Evolutionary conservation across 2,797 vertebrate genomes (phyloP).

Genomic region (Sorex maritimensis): DNA sequence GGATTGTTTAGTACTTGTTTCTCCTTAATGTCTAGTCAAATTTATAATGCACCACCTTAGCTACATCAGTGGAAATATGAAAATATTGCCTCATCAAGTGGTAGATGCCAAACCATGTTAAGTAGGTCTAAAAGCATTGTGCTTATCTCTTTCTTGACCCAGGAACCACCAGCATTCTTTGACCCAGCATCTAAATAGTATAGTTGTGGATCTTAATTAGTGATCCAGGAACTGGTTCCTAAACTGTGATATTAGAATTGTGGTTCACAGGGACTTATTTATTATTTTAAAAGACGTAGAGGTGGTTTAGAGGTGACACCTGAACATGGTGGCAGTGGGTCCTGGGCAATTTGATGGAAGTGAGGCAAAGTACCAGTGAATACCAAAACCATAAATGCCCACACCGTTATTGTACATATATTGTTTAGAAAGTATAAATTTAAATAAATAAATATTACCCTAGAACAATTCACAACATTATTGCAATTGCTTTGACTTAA

Average conservation of each 20-base stretch:
- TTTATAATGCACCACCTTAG: too few species aligned
- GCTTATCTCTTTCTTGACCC: neutral
- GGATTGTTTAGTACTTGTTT: neutral
- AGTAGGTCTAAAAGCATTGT: neutral
- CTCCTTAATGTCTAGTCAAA: neutral
- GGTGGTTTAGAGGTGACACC: too few species aligned
- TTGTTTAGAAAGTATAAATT: too few species aligned
- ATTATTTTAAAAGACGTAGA: neutral
- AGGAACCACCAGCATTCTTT: neutral
- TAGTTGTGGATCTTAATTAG: fast-evolving
- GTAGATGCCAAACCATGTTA: neutral
- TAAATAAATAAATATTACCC: too few species aligned
- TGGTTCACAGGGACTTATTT: neutral
- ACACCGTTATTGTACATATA: too few species aligned
- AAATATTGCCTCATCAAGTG: neutral
- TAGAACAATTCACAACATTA: neutral
- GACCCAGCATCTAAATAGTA: neutral
- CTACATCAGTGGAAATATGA: neutral
- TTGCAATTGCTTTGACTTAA: neutral
- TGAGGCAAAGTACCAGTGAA: too few species aligned
- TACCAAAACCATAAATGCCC: too few species aligned
- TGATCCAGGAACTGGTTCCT: neutral
- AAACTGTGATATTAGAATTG: neutral
- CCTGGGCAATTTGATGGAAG: too few species aligned
- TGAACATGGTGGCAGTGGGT: too few species aligned